Evolutionary conservation across 2,888 invertebrate species (phyloP).

Genomic region (Ligdia adustata): DNA sequence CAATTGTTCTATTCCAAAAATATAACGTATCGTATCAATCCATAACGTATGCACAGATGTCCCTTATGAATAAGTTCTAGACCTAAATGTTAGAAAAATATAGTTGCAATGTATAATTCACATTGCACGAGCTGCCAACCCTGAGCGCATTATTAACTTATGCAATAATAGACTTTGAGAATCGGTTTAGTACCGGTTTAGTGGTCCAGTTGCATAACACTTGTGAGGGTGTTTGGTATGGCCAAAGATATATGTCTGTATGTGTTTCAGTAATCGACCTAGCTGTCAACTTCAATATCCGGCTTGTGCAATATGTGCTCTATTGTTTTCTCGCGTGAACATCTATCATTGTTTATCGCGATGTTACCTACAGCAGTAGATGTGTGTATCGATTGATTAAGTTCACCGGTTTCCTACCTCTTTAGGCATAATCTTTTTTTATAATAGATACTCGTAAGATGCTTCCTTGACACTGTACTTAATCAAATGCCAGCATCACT

Average conservation of each 20-base stretch:
- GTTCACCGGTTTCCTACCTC: no score
- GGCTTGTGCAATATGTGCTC: constrained; percentile 23
- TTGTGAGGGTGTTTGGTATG: constrained; percentile 32
- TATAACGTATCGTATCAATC: no score
- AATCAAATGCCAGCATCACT: no score
- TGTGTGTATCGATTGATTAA: not conserved
- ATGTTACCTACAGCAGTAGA: not conserved
- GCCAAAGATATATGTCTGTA: not conserved
- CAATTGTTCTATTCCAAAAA: no score
- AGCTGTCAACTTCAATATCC: constrained; percentile 41
- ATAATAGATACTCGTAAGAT: no score
- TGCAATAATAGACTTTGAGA: constrained; percentile 47
- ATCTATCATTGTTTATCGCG: not conserved
- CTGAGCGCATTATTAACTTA: constrained; percentile 38
- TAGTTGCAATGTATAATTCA: not conserved
- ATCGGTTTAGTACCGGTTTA: constrained; percentile 48
- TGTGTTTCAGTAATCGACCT: constrained; percentile 33
- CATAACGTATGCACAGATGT: no score
- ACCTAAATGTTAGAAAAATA: no score
- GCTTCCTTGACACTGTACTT: no score
- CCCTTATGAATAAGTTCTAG: no score
- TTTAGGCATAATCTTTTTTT: no score
- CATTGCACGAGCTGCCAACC: constrained; percentile 4
- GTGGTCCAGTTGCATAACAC: constrained; percentile 57
- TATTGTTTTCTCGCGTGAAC: constrained; percentile 23